Evolutionary conservation across 2,888 invertebrate species (phyloP).

Genomic region (Ennomos fuscantarius): DNA sequence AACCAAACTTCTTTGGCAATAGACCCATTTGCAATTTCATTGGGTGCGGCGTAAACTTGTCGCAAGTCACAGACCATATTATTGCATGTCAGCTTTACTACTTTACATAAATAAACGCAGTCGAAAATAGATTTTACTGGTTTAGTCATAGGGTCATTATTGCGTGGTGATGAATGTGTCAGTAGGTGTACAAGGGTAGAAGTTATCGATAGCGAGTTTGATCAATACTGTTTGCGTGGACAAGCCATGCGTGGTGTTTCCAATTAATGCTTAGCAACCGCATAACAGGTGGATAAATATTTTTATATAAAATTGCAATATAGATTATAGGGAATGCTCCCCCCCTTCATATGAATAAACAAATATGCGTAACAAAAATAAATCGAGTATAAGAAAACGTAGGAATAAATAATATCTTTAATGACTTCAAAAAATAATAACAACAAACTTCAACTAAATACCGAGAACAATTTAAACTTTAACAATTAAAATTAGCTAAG

Average conservation of each 20-base stretch:
- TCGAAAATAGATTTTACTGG: slow-evolving; percentile 15
- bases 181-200: slow-evolving; percentile 9
- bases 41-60: slow-evolving; percentile 17
- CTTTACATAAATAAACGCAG: slow-evolving; percentile 16
- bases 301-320: not conserved
- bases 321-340: too few relatives aligned
- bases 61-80: slow-evolving; percentile 21
- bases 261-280: slow-evolving; percentile 36
- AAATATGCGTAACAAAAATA: too few relatives aligned
- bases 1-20: slow-evolving; percentile 4
- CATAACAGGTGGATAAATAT: slow-evolving; percentile 16
- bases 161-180: slow-evolving; percentile 3
- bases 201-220: slow-evolving; percentile 41
- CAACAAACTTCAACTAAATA: too few relatives aligned
- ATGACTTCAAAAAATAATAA: too few relatives aligned
- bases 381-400: too few relatives aligned
- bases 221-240: slow-evolving; percentile 45
- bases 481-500: slow-evolving; percentile 16
- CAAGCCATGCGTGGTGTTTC: slow-evolving; percentile 39
- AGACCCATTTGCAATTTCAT: slow-evolving; percentile 3
- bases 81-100: slow-evolving; percentile 9
- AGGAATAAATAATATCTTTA: too few relatives aligned
- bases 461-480: slow-evolving; percentile 6
- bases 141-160: slow-evolving; percentile 15
- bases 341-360: too few relatives aligned